phyloP scores from a whole-genome alignment of 1,140 invertebrate genomes.

The Aphelinus atriplicis region DNA sequence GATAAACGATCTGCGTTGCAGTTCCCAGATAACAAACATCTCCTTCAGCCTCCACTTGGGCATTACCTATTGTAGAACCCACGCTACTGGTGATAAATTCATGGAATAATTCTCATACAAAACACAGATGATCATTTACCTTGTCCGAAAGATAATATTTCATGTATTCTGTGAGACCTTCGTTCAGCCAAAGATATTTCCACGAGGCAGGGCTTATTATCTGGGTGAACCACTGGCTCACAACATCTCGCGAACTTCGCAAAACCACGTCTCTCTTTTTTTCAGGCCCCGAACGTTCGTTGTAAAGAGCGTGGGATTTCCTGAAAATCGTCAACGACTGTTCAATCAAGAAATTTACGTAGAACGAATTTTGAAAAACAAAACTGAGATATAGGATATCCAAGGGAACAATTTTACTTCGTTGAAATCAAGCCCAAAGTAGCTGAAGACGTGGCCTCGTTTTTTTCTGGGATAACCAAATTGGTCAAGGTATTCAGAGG shows the following conservation, averaged over 20 bases:
- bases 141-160: constrained; percentile 50
- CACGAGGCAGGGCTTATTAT: constrained; percentile 69
- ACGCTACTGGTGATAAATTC: not conserved
- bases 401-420: constrained; percentile 49
- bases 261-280: constrained; percentile 61
- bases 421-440: constrained; percentile 29
- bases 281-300: constrained; percentile 62
- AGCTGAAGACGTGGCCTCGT: constrained; percentile 11
- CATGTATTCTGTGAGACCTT: constrained; percentile 66
- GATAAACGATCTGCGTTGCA: constrained; percentile 62
- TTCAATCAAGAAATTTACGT: not conserved
- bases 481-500: constrained; percentile 28
- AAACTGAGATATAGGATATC: no score
- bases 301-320: constrained; percentile 61
- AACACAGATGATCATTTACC: constrained; percentile 38
- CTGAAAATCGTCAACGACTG: not conserved
- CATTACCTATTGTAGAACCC: constrained; percentile 46
- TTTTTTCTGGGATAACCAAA: constrained; percentile 11
- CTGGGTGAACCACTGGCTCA: constrained; percentile 73
- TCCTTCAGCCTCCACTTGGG: constrained; percentile 57
- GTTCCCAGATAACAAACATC: constrained; percentile 41
- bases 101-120: not conserved
- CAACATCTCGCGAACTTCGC: constrained; percentile 72
- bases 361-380: no score
- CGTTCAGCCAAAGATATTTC: constrained; percentile 65